Conservation (phyloP, 2,797 vertebrate genomes). For the Rhodeus uyekii region DNA sequence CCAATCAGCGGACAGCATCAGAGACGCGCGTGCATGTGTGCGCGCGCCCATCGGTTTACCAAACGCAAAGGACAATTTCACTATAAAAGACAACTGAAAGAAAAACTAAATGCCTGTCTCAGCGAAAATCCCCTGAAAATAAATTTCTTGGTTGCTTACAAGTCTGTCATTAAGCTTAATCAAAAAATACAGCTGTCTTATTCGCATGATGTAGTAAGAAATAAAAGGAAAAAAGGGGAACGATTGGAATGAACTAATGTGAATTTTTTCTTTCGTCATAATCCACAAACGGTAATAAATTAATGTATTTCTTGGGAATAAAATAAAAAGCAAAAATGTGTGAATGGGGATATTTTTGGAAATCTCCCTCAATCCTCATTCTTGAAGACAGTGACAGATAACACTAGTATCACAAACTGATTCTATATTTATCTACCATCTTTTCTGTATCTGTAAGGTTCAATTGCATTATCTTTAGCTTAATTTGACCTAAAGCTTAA, state of each 20-base stretch:
- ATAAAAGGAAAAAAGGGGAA: too few species aligned
- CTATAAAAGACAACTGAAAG: neutral
- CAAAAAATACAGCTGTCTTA: neutral
- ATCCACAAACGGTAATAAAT: neutral
- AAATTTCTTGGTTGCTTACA: neutral
- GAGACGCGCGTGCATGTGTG: neutral
- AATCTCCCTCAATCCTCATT: neutral
- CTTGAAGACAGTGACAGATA: neutral
- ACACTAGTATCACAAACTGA: neutral
- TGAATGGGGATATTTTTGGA: neutral
- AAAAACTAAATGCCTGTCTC: neutral
- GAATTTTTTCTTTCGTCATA: neutral
- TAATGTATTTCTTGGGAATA: neutral
- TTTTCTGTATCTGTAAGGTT: neutral
- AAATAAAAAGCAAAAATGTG: neutral
- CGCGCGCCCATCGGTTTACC: neutral
- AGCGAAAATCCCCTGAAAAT: neutral
- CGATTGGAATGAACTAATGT: neutral
- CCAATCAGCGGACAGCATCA: conserved; percentile 68
- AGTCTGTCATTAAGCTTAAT: neutral
- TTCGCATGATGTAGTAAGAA: too few species aligned
- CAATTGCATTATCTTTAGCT: neutral
- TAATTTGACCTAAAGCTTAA: neutral
- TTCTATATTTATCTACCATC: neutral
- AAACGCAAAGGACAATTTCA: neutral